These are phyloP conservation scores for Tragelaphus imberbis DNA, from an alignment of 2,113 vertebrate genomes.

Conservation along the genomic window DNA sequence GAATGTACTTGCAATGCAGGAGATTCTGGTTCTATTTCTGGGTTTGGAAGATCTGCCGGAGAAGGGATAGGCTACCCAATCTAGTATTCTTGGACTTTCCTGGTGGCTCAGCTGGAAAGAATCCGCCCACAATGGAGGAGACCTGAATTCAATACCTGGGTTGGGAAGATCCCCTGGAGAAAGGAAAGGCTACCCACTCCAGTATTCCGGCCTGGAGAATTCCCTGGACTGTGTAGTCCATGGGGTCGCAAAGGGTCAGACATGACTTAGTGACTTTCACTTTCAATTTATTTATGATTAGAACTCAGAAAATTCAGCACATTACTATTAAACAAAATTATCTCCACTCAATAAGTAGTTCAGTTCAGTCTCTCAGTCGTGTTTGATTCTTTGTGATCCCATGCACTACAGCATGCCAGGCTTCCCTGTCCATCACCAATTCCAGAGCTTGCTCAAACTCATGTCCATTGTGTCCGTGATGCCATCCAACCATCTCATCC, in stretches of 20 bases:
- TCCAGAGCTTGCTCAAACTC: not conserved
- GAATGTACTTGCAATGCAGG: not conserved
- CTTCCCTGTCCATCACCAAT: not conserved
- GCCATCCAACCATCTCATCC: not conserved
- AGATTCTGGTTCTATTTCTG: not conserved
- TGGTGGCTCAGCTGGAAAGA: not conserved
- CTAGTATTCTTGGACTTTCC: not conserved
- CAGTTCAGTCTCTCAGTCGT: not conserved
- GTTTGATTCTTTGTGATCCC: not conserved
- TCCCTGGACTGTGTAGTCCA: not conserved
- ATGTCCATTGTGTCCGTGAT: not conserved
- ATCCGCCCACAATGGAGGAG: accelerated
- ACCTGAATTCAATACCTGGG: not conserved
- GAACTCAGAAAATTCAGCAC: not conserved
- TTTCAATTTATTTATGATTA: not conserved
- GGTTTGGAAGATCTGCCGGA: not conserved
- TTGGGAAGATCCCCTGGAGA: not conserved
- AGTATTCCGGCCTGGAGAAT: not conserved
- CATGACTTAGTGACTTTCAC: not conserved
- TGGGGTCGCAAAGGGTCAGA: accelerated
- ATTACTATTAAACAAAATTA: not conserved
- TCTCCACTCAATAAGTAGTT: not conserved
- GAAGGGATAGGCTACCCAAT: not conserved
- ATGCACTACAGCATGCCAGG: not conserved
- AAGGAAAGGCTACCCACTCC: not conserved